phyloP scores from a whole-genome alignment of 2,797 vertebrate genomes.

The Gallirallus australis region DNA sequence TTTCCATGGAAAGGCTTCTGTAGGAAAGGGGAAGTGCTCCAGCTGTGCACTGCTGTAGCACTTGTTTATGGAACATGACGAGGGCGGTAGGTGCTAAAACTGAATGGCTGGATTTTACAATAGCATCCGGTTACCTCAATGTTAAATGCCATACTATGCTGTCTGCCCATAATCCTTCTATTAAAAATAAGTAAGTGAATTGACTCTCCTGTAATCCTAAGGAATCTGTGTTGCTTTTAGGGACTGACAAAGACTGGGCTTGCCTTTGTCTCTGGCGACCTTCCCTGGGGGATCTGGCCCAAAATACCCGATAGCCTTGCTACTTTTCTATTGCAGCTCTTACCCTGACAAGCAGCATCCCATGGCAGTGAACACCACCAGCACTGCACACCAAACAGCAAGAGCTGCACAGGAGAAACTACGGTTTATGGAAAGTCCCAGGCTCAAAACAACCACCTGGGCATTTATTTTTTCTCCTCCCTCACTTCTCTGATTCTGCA shows the following conservation, averaged over 20 bases:
- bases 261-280: accelerated
- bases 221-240: not conserved
- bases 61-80: not conserved
- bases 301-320: not conserved
- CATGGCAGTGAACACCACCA: accelerated
- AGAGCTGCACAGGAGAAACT: not conserved
- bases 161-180: not conserved
- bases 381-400: not conserved
- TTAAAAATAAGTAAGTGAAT: not conserved
- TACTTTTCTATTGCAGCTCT: not conserved
- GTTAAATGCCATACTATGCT: not conserved
- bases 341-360: not conserved
- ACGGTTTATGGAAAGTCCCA: not conserved
- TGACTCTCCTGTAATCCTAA: not conserved
- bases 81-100: not conserved
- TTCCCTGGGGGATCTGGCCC: not conserved
- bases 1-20: not conserved
- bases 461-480: accelerated
- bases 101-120: not conserved
- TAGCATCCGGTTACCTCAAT: accelerated
- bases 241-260: not conserved
- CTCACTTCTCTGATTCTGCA: not conserved
- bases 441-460: not conserved
- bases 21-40: not conserved
- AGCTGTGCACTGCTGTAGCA: not conserved